phyloP scores from a whole-genome alignment of 2,888 invertebrate genomes.

The Operophtera brumata region DNA sequence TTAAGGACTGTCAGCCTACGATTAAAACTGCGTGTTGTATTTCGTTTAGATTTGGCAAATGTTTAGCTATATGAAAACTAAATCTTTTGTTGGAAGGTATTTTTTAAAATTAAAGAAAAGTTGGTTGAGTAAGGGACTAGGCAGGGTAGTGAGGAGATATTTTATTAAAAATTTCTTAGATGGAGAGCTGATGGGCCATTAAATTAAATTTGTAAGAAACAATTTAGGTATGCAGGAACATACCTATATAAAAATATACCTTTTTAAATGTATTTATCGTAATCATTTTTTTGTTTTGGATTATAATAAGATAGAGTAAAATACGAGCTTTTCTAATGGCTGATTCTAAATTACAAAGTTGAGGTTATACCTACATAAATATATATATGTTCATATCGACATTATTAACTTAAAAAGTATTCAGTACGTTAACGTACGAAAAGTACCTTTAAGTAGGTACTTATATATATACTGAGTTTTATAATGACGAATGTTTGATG shows the following conservation, averaged over 20 bases:
- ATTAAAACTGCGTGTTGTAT: no score
- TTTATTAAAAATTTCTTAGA: background rate
- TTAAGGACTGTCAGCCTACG: no score
- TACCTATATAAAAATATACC: background rate
- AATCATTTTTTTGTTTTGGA: background rate
- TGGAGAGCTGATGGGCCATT: background rate
- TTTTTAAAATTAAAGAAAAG: background rate
- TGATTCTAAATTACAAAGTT: background rate
- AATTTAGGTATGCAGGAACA: background rate
- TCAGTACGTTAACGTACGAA: background rate
- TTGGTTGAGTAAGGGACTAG: background rate
- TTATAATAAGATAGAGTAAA: background rate
- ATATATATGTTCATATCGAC: background rate
- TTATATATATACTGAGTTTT: no score
- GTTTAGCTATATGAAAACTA: no score
- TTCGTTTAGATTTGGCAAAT: no score
- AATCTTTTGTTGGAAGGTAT: no score
- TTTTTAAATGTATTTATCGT: background rate
- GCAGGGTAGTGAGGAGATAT: slow-evolving; percentile 1
- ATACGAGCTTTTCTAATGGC: background rate
- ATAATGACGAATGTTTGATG: no score
- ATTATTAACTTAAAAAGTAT: background rate
- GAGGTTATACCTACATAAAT: background rate
- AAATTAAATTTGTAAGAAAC: no score
- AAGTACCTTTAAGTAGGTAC: no score